A percentile compares a stretch with the other conserved stretches of the same genome.
phyloP scores from a whole-genome alignment of 2,888 invertebrate genomes.

The Pristionchus entomophagus region DNA sequence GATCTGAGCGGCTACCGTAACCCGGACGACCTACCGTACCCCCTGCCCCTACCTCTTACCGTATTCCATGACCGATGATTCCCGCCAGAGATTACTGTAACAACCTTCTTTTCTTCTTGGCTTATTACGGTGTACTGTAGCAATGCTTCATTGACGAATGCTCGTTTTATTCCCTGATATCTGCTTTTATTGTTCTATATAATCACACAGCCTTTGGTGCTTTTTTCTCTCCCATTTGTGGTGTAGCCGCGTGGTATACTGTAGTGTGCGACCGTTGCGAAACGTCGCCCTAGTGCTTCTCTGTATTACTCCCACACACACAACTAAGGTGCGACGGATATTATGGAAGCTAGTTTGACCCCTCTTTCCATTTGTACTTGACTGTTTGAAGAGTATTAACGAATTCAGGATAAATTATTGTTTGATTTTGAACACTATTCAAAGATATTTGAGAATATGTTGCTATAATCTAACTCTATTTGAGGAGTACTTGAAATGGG shows the following conservation, averaged over 20 bases:
- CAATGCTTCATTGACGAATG: constrained; percentile 1
- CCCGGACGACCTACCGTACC: neutral
- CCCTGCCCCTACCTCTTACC: neutral
- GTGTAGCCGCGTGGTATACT: constrained; percentile 31
- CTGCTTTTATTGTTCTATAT: constrained; percentile 17
- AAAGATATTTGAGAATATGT: too few species aligned
- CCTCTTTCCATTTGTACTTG: neutral
- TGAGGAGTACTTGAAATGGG: neutral
- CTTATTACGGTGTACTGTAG: constrained; percentile 16
- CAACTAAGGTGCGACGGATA: constrained; percentile 1
- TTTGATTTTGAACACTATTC: too few species aligned
- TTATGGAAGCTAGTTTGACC: constrained; percentile 16
- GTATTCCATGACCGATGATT: constrained; percentile 20
- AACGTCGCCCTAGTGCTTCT: constrained; percentile 22
- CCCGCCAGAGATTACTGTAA: neutral
- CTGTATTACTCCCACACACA: neutral
- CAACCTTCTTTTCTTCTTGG: neutral
- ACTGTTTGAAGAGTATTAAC: constrained; percentile 12
- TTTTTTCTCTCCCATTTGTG: neutral
- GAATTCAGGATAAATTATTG: constrained; percentile 29
- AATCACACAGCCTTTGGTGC: constrained; percentile 9
- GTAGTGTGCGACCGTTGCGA: constrained; percentile 23
- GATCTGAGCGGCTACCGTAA: neutral
- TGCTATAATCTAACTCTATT: too few species aligned
- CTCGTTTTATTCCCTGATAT: neutral